Evolutionary conservation across 1,140 invertebrate species (phyloP).

Genomic region (Drosophila aff.): DNA sequence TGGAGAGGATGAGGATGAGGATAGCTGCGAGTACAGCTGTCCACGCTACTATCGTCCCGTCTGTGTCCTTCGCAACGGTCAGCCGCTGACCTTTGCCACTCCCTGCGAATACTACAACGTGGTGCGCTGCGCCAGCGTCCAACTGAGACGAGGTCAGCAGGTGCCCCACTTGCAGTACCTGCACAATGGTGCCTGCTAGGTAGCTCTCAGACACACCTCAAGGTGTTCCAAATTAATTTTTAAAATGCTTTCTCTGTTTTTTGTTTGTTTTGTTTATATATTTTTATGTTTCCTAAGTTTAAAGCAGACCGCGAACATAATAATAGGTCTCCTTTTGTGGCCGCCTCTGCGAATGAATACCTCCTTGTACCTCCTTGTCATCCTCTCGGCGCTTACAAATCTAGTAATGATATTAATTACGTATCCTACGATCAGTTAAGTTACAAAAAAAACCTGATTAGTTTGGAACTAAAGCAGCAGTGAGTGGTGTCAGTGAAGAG

Average conservation of each 20-base stretch:
- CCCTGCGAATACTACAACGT: constrained; percentile 66
- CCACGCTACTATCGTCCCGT: constrained; percentile 69
- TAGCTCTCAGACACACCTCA: not conserved
- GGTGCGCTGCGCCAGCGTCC: constrained; percentile 60
- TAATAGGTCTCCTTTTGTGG: not conserved
- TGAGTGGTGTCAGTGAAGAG: not conserved
- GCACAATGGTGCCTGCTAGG: constrained; percentile 45
- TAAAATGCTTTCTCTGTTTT: too few species aligned
- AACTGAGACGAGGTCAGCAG: constrained; percentile 16
- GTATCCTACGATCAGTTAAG: not conserved
- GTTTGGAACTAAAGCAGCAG: constrained; percentile 30
- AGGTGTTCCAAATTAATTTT: not conserved
- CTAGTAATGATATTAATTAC: constrained; percentile 17
- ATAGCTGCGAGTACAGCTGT: constrained; percentile 64
- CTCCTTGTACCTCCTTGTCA: not conserved
- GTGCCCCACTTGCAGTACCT: constrained; percentile 42
- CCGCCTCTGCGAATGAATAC: too few species aligned
- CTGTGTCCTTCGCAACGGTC: constrained; percentile 51
- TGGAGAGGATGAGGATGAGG: constrained; percentile 37
- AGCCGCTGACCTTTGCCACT: constrained; percentile 57
- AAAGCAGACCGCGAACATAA: not conserved
- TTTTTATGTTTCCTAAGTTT: not conserved
- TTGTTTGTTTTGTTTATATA: not conserved
- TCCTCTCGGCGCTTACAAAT: constrained; percentile 24
- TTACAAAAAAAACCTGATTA: constrained; percentile 5